Conservation (phyloP, 2,797 vertebrate genomes). For the Fistularia tabacaria region DNA sequence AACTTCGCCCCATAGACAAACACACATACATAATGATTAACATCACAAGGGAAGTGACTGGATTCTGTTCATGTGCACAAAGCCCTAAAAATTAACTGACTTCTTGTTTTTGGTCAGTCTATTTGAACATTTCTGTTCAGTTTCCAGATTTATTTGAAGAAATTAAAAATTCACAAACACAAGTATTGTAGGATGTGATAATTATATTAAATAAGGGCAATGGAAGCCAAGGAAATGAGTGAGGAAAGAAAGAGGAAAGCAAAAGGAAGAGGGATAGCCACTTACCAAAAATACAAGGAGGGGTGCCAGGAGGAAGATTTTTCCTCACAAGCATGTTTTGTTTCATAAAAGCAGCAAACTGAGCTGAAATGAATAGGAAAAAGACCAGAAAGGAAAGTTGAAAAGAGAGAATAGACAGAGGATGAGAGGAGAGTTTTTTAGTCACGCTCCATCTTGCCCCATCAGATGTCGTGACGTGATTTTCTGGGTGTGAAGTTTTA, state of each 20-base stretch:
- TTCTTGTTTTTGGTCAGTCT: too few species aligned
- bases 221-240: slow-evolving; percentile 34
- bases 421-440: slow-evolving; percentile 67
- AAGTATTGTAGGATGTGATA: too few species aligned
- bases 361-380: slow-evolving; percentile 89
- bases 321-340: slow-evolving; percentile 99
- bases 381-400: slow-evolving; percentile 62
- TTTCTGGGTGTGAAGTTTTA: slow-evolving; percentile 8
- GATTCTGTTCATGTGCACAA: neutral
- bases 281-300: slow-evolving; percentile 98
- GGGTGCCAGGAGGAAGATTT: slow-evolving; percentile 92
- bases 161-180: too few species aligned
- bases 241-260: slow-evolving; percentile 36
- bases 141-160: too few species aligned
- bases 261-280: slow-evolving; percentile 70
- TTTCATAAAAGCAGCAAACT: slow-evolving; percentile 99
- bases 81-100: too few species aligned
- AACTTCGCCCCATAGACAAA: slow-evolving; percentile 70
- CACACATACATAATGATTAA: slow-evolving; percentile 1
- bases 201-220: slow-evolving; percentile 9
- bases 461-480: slow-evolving; percentile 44
- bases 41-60: neutral
- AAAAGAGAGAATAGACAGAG: slow-evolving; percentile 62
- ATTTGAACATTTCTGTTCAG: too few species aligned
- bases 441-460: slow-evolving; percentile 54